phyloP scores from a whole-genome alignment of 2,888 invertebrate genomes.

The Lepas anatifera region DNA sequence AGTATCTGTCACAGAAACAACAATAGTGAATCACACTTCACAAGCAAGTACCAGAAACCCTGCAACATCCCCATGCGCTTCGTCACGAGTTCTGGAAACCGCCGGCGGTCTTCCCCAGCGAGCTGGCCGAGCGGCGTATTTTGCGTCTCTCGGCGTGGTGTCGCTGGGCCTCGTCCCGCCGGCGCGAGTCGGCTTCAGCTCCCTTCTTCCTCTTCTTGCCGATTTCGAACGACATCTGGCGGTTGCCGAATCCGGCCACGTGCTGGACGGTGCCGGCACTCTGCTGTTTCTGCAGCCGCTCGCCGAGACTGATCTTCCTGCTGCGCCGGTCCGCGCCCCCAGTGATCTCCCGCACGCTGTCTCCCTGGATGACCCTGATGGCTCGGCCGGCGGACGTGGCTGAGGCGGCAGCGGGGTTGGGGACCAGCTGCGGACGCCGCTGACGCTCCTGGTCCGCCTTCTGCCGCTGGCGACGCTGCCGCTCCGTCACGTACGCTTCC shows the following conservation, averaged over 20 bases:
- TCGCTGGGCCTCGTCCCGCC: constrained; percentile 13
- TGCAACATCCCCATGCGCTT: no score
- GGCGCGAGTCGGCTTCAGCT: not conserved
- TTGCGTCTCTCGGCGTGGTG: constrained; percentile 33
- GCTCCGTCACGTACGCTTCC: not conserved
- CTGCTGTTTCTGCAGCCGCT: not conserved
- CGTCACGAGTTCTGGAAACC: not conserved
- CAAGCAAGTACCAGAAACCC: no score
- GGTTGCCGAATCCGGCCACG: constrained; percentile 5
- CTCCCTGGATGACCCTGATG: not conserved
- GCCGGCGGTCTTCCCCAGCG: constrained; percentile 16
- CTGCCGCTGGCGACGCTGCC: not conserved
- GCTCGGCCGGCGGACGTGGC: no score
- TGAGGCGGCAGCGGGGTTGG: not conserved
- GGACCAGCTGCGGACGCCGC: not conserved
- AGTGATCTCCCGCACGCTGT: constrained; percentile 3
- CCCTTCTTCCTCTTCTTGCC: not conserved
- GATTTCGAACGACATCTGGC: not conserved
- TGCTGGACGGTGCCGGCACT: not conserved
- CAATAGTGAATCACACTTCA: no score
- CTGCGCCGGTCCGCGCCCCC: not conserved
- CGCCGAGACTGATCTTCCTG: not conserved
- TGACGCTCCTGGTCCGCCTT: not conserved
- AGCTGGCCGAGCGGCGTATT: constrained; percentile 32
- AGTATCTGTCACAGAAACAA: no score